Evolutionary conservation across 2,113 vertebrate species (phyloP).

Genomic region (Tachuris rubrigastra): DNA sequence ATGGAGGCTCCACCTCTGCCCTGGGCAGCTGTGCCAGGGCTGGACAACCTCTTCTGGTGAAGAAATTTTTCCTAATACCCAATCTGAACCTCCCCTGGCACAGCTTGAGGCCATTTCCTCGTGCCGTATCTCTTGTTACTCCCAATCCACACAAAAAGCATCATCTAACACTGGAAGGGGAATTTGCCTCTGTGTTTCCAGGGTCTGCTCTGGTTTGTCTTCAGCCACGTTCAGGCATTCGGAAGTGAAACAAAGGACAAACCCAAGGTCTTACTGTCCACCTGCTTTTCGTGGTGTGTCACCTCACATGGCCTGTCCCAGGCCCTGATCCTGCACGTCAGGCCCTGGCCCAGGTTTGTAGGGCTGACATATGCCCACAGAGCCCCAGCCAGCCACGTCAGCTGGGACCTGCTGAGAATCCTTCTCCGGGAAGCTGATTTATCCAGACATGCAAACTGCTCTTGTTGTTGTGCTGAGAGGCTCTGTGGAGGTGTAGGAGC

Average conservation of each 20-base stretch:
- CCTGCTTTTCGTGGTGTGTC: neutral
- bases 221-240: neutral
- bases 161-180: neutral
- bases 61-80: neutral
- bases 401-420: constrained; percentile 32
- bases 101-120: neutral
- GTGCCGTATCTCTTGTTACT: neutral
- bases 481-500: neutral
- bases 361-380: neutral
- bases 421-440: neutral
- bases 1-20: too few relatives aligned
- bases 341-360: neutral
- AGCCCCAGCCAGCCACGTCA: neutral
- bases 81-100: neutral
- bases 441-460: constrained; percentile 9
- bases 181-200: neutral
- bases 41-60: neutral
- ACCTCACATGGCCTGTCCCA: neutral
- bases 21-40: neutral
- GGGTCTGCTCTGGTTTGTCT: neutral
- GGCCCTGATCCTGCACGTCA: neutral
- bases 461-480: neutral
- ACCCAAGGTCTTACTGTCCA: neutral
- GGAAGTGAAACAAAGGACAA: neutral
- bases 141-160: neutral